Conservation (phyloP, 2,888 invertebrate genomes). For the Dynastes maya region DNA sequence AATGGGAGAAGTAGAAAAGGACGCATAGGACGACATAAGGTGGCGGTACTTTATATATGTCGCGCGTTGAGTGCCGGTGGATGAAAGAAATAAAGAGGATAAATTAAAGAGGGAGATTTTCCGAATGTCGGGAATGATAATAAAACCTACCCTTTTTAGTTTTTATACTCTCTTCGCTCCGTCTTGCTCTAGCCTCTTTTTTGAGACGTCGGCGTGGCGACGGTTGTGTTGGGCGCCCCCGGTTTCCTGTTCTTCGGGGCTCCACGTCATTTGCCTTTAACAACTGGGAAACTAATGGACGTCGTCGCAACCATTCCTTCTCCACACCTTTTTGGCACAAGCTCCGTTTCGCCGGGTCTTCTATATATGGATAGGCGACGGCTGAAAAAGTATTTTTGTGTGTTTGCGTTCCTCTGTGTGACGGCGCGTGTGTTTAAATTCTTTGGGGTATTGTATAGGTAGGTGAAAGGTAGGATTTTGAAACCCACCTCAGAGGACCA, state of each 20-base stretch:
- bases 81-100: slow-evolving; percentile 63
- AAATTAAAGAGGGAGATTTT: slow-evolving; percentile 64
- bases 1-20: slow-evolving; percentile 6
- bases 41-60: slow-evolving; percentile 63
- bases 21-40: slow-evolving; percentile 51
- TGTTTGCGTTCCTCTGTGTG: slow-evolving; percentile 11
- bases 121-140: slow-evolving; percentile 65
- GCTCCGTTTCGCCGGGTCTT: slow-evolving; percentile 58
- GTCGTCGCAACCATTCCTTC: slow-evolving; percentile 63
- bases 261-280: slow-evolving; percentile 69
- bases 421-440: slow-evolving; percentile 7
- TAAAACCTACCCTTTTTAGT: slow-evolving; percentile 66
- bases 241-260: slow-evolving; percentile 55
- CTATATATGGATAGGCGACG: slow-evolving; percentile 19
- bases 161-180: slow-evolving; percentile 60
- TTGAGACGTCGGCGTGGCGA: slow-evolving; percentile 15
- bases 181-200: slow-evolving; percentile 52
- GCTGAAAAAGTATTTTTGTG: slow-evolving; percentile 25
- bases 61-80: slow-evolving; percentile 61
- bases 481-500: slow-evolving; percentile 64
- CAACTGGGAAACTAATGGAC: slow-evolving; percentile 69
- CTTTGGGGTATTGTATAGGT: slow-evolving; percentile 12
- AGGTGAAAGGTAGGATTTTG: slow-evolving; percentile 56
- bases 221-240: slow-evolving; percentile 14
- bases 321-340: slow-evolving; percentile 63